These are phyloP conservation scores for Calidris pugnax DNA, from an alignment of 2,113 vertebrate genomes.

Conservation along the genomic window DNA sequence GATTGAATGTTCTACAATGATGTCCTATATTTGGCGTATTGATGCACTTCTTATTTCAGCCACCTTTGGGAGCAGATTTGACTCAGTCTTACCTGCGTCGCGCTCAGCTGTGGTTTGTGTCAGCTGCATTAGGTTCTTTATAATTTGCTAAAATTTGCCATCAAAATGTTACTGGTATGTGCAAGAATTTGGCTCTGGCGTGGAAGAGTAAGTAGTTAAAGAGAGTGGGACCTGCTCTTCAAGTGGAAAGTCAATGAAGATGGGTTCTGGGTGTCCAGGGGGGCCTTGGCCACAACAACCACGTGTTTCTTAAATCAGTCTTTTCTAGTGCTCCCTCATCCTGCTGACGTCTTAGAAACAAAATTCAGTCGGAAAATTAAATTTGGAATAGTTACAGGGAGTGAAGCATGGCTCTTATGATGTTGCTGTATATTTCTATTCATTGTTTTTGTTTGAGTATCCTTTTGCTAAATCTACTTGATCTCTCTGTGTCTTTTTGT, in stretches of 20 bases:
- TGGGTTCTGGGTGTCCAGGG: neutral
- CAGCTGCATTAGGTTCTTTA: neutral
- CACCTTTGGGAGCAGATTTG: neutral
- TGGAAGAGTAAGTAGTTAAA: neutral
- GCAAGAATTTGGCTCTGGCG: neutral
- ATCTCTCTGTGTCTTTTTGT: conserved; percentile 68
- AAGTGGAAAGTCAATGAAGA: neutral
- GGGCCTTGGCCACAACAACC: neutral
- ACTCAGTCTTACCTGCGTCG: fast-evolving
- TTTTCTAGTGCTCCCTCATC: neutral
- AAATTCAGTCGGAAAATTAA: neutral
- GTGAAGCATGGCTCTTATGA: neutral
- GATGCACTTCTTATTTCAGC: neutral
- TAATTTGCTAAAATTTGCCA: neutral
- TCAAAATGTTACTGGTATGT: neutral
- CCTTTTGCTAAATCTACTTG: conserved; percentile 44
- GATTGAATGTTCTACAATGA: conserved; percentile 14
- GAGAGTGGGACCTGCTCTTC: neutral
- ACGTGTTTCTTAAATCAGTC: neutral
- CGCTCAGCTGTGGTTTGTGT: neutral
- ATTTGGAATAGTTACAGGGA: neutral
- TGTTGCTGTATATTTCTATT: neutral
- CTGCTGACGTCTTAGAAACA: neutral
- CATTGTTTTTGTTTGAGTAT: neutral
- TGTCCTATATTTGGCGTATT: neutral